A percentile compares a stretch with the other conserved stretches of the same genome.
Evolutionary conservation across 2,888 invertebrate species (phyloP).

Genomic region (Temnothorax unifasciatus): DNA sequence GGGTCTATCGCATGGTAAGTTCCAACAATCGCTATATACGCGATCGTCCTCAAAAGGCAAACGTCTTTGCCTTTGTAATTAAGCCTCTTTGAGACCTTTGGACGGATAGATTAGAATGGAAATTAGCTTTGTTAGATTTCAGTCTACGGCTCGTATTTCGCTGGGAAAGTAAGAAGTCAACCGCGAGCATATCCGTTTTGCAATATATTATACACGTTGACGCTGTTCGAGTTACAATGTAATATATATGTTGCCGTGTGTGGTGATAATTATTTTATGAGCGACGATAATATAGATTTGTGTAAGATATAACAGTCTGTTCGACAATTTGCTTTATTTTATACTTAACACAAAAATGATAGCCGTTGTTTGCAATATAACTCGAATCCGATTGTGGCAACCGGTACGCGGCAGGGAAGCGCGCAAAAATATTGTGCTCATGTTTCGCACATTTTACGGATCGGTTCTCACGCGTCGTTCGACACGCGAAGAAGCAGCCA

Average conservation of each 20-base stretch:
- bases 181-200: background rate
- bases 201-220: background rate
- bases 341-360: background rate
- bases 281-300: background rate
- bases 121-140: constrained; percentile 41
- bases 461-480: background rate
- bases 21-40: background rate
- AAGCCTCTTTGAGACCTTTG: constrained; percentile 24
- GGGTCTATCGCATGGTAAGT: constrained; percentile 15
- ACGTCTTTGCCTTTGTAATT: constrained; percentile 43
- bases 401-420: background rate
- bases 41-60: constrained; percentile 10
- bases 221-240: constrained; percentile 13
- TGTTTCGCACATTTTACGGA: background rate
- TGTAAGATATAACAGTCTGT: background rate
- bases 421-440: background rate
- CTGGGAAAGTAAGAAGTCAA: constrained; percentile 17
- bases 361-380: background rate
- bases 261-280: constrained; percentile 18
- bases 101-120: constrained; percentile 36
- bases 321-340: constrained; percentile 1
- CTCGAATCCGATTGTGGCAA: background rate
- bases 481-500: background rate
- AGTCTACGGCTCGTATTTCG: constrained; percentile 1
- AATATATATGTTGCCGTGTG: background rate